Conservation (phyloP, 2,113 vertebrate genomes). For the Sorex araneus region DNA sequence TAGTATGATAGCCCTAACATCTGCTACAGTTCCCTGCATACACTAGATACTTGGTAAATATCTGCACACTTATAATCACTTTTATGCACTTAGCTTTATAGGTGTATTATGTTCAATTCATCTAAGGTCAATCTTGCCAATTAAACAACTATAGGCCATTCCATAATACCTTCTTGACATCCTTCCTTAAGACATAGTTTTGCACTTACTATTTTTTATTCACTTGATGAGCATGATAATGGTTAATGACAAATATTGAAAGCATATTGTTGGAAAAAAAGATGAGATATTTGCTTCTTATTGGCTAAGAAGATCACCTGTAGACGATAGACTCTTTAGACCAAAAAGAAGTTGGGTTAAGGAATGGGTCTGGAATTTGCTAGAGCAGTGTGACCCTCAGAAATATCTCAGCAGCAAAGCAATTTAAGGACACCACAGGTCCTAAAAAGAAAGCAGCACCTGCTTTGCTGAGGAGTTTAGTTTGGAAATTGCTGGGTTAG, state of each 20-base stretch:
- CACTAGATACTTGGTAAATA: conserved; percentile 15
- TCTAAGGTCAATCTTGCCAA: neutral
- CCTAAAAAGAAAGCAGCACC: conserved; percentile 74
- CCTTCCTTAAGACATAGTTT: neutral
- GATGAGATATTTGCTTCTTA: conserved; percentile 28
- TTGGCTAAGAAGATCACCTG: neutral
- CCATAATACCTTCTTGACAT: neutral
- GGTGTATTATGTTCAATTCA: neutral
- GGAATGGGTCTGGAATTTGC: neutral
- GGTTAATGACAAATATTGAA: conserved; percentile 29
- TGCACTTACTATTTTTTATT: neutral
- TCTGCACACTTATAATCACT: neutral
- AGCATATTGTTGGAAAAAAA: neutral
- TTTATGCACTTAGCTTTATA: neutral
- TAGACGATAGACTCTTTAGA: neutral
- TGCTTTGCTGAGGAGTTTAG: conserved; percentile 61
- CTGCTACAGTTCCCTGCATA: neutral
- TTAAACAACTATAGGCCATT: conserved; percentile 12
- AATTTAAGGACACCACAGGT: conserved; percentile 73
- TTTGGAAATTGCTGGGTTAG: conserved; percentile 77
- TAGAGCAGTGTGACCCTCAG: conserved; percentile 39
- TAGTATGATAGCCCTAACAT: neutral
- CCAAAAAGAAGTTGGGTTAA: conserved; percentile 1
- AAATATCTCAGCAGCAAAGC: conserved; percentile 62
- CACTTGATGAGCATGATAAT: conserved; percentile 2